Evolutionary conservation across 2,113 vertebrate genomes (phyloP), one percentile per base, ranked within the genome.

Genomic region (Entelurus aequoreus): DNA sequence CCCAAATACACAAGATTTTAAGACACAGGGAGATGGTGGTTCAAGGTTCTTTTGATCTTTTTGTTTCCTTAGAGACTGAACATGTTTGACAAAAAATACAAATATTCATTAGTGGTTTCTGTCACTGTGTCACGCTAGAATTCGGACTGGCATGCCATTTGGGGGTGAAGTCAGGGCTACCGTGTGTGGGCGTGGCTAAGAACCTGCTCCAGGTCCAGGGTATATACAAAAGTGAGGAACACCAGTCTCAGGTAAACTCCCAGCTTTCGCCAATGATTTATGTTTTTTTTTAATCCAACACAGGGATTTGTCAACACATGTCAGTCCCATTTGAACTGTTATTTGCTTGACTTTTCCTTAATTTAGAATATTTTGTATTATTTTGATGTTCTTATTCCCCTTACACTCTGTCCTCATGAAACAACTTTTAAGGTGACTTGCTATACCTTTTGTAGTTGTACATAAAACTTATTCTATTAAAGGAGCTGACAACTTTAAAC

Each of bases 71-170:
- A 46, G 9, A 46, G 10, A 12, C 42, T 46, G 28, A 28, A 28
- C 28, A 28, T 28, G 28, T 28, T 28, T 28, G 28, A 28, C 28
- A 28, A 28, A 28, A 28, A 28, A 28, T 28, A 28, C 28, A 28
- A 28, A 4, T 16, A 38, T 55, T 40, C n/a, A 37, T 8, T 38
- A 19, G 28, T n/a, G 15, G 9, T 48, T 12, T 44, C 46, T 38
- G 38, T 62, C 16, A 0, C 16, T 47, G n/a, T 72, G 64, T 50
- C 50, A 28, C 63, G 2, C 15, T 60, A 96, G 95, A 92, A 40
- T 98, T 98, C 13, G 97, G 97, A 15, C 84, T 94, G 72, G 97
- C 96, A 5, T 98, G 96, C 81, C 97, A 99, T 63, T 92, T 98
- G 0, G 97, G 96, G 0, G 89, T 98, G 44, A 88, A 95, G 62